Base-by-base conservation (phyloP, 1,140 invertebrate species). In the Papilio polytes region DNA sequence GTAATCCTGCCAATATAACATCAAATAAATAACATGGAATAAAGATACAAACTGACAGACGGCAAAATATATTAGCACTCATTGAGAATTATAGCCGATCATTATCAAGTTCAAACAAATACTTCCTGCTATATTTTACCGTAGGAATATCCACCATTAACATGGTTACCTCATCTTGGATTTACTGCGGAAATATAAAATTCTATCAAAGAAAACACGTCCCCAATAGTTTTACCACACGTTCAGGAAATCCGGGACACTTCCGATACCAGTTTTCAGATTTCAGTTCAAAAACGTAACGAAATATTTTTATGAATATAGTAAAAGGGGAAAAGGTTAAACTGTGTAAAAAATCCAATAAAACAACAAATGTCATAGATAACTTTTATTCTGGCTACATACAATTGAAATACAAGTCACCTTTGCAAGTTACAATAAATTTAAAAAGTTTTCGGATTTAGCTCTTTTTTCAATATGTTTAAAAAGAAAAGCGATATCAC, bases 151-250 rank as follows among this genome's bases (percentile, higher is more conserved):
- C 26, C 10, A 36, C 26, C 63, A 70, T 70, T 31, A 70, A 70
- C 22, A 31, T 70, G 63, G 22, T 36, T 36, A 70, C 63, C 63
- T 70, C 26, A 70, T 3, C 63, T 13, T 31, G 22, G 9, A 63
- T 63, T 26, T 26, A 63, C 20, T 70, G 31, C 26, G 63, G 63
- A 70, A 70, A 70, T 31, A 70, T 70, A 70, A 70, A 70, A 70
- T 70, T 70, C 63, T 70, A 70, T 70, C 63, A 70, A 70, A 70
- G 63, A 70, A 70, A 70, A 70, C 26, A 70, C 15, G 63, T 15
- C 3, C 63, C 12, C 13, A 18, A 31, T 36, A 70, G 12, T 70
- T 26, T 70, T 31, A 70, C 63, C 63, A 70, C 13, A 26, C 12
- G 26, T 7, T 70, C 26, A 15, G 13, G 63, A 70, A 70, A 70